Evolutionary conservation across 1,140 invertebrate species (phyloP).

Genomic region (Propsilocerus akamusi): DNA sequence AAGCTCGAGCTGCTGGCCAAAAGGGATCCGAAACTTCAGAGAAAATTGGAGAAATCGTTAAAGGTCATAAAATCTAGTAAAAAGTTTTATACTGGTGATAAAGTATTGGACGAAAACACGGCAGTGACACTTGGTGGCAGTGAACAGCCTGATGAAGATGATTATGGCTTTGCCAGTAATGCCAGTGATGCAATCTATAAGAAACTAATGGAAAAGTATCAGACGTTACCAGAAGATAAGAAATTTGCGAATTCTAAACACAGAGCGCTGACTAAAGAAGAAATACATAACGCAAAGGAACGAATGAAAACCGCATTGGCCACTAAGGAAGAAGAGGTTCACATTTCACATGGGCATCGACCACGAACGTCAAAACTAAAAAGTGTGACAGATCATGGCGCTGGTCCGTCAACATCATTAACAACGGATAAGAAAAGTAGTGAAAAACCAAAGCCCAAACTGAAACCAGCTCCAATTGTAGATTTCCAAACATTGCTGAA

Average conservation of each 20-base stretch:
- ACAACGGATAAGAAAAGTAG: constrained; percentile 6
- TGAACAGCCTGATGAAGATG: constrained; percentile 72
- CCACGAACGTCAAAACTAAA: constrained; percentile 7
- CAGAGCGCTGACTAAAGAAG: constrained; percentile 18
- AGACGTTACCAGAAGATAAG: constrained; percentile 42
- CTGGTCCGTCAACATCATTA: constrained; percentile 5
- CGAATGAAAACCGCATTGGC: constrained; percentile 56
- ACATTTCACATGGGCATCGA: constrained; percentile 4
- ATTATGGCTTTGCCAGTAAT: constrained; percentile 74
- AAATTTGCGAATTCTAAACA: constrained; percentile 26
- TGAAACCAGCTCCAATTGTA: constrained; percentile 37
- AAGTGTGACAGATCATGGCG: constrained; percentile 10
- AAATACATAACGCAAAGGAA: constrained; percentile 43
- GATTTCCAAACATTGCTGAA: constrained; percentile 55
- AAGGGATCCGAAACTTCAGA: constrained; percentile 50
- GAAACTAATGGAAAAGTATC: constrained; percentile 70
- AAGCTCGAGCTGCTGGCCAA: constrained; percentile 43
- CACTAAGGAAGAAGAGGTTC: constrained; percentile 49
- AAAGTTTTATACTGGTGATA: constrained; percentile 67
- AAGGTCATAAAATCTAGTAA: constrained; percentile 72
- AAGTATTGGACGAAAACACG: constrained; percentile 54
- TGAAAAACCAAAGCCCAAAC: constrained; percentile 29
- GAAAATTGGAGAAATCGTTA: constrained; percentile 39
- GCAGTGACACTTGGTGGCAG: constrained; percentile 49
- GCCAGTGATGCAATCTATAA: constrained; percentile 61